A percentile compares a stretch with the other conserved stretches of the same genome.
These are phyloP conservation scores for Microctenopoma stevenorrisi DNA, from an alignment of 2,797 vertebrate species.

Conservation along the genomic window DNA sequence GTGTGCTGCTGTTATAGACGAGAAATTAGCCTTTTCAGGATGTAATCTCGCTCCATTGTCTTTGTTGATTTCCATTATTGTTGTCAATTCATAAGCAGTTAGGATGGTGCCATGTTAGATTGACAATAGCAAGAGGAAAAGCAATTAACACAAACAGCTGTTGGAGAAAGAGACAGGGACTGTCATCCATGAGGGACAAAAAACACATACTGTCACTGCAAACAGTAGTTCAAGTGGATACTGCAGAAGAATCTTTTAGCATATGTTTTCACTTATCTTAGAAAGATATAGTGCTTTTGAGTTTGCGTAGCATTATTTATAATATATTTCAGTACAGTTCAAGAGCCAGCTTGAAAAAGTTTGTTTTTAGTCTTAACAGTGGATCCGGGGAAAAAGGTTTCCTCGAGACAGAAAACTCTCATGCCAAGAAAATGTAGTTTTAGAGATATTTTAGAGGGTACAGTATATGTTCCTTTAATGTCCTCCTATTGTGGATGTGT, in stretches of 20 bases:
- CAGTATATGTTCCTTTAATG: neutral
- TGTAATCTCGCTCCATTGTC: conserved; percentile 71
- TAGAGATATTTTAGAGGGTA: neutral
- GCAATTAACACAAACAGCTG: conserved; percentile 80
- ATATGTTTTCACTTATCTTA: neutral
- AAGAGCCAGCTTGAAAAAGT: no score
- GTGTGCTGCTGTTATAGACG: conserved; percentile 42
- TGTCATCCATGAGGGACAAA: conserved; percentile 41
- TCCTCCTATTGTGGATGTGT: neutral
- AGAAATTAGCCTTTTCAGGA: conserved; percentile 66
- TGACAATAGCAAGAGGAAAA: conserved; percentile 69
- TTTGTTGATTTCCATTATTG: conserved; percentile 71
- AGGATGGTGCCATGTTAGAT: conserved; percentile 64
- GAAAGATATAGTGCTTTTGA: neutral
- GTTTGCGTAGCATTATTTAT: neutral
- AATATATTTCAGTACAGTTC: neutral
- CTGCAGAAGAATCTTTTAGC: neutral
- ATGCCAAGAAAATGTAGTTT: neutral
- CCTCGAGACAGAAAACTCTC: neutral
- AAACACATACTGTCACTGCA: conserved; percentile 35
- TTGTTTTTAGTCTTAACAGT: no score
- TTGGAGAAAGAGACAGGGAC: conserved; percentile 50
- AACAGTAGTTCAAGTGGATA: conserved; percentile 32
- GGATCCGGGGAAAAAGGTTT: neutral
- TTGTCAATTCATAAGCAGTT: conserved; percentile 73